Conservation (phyloP, 1,140 invertebrate species). For the Aphelenchoides fujianensis region DNA sequence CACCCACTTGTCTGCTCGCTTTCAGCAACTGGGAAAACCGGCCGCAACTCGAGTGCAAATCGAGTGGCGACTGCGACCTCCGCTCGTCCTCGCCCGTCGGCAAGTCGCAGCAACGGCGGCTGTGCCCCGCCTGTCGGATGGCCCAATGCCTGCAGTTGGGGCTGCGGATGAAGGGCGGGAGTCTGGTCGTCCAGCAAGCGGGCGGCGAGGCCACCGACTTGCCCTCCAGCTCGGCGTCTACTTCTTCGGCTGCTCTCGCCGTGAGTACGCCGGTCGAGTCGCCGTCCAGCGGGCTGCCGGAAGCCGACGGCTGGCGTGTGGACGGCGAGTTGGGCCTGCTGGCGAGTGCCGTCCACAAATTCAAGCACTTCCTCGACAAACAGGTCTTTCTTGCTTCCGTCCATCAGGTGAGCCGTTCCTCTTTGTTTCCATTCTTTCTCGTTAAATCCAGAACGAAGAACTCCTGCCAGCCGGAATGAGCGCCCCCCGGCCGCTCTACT, state of each 20-base stretch:
- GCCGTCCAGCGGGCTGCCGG: no score
- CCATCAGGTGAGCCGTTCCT: background rate
- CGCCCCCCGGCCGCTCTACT: background rate
- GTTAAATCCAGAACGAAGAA: no score
- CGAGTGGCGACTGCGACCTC: background rate
- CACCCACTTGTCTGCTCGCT: no score
- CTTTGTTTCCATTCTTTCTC: no score
- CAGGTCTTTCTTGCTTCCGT: slow-evolving; percentile 2
- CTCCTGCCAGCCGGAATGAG: no score
- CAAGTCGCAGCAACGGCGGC: slow-evolving; percentile 4
- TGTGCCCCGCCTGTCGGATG: background rate
- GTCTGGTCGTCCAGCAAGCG: background rate
- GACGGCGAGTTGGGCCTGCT: background rate
- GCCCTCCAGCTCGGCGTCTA: no score
- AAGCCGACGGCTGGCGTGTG: background rate
- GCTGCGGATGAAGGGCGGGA: background rate
- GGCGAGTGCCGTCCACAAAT: background rate
- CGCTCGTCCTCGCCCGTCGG: background rate
- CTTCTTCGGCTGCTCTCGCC: no score
- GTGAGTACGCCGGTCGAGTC: no score
- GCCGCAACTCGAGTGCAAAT: background rate
- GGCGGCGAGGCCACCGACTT: no score
- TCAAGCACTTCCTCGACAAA: background rate
- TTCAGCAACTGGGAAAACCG: slow-evolving; percentile 6
- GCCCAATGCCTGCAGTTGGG: background rate